A percentile compares a stretch with the other conserved stretches of the same genome.
These are phyloP conservation scores for Heteropelma amictum DNA, from an alignment of 2,888 invertebrate species.

Conservation along the genomic window DNA sequence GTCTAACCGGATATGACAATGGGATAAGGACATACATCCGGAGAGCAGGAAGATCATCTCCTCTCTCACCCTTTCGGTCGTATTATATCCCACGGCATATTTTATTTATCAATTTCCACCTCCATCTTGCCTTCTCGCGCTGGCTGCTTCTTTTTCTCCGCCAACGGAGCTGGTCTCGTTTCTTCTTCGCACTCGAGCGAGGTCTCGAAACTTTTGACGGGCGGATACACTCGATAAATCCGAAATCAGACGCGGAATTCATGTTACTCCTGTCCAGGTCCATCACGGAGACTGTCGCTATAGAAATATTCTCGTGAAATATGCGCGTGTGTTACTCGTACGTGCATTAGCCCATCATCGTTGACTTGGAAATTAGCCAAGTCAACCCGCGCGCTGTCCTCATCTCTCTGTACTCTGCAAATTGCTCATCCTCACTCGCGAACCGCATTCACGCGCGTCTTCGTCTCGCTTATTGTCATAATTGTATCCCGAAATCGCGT, in stretches of 20 bases:
- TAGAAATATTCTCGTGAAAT: constrained; percentile 30
- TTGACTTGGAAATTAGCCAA: constrained; percentile 55
- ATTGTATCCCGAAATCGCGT: constrained; percentile 42
- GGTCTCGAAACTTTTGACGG: constrained; percentile 17
- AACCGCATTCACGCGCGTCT: constrained; percentile 22
- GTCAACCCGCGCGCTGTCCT: constrained; percentile 40
- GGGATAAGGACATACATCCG: background rate
- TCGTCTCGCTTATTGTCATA: constrained; percentile 47
- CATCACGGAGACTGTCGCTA: constrained; percentile 17
- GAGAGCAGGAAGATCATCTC: constrained; percentile 7
- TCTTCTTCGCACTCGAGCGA: background rate
- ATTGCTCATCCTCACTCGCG: constrained; percentile 42
- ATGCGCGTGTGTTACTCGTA: background rate
- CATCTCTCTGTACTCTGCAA: constrained; percentile 50
- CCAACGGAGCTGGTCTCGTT: background rate
- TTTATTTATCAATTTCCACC: constrained; percentile 21
- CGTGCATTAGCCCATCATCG: background rate
- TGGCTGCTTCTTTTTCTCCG: background rate
- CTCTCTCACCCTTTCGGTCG: background rate
- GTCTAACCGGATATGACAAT: constrained; percentile 5
- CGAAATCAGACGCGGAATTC: constrained; percentile 52
- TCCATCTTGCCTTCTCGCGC: constrained; percentile 18
- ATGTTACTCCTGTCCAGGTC: constrained; percentile 43
- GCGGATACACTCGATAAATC: constrained; percentile 47
- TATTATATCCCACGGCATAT: constrained; percentile 6